phyloP scores from a whole-genome alignment of 2,797 vertebrate species.

The Coranthus polyacanthus region DNA sequence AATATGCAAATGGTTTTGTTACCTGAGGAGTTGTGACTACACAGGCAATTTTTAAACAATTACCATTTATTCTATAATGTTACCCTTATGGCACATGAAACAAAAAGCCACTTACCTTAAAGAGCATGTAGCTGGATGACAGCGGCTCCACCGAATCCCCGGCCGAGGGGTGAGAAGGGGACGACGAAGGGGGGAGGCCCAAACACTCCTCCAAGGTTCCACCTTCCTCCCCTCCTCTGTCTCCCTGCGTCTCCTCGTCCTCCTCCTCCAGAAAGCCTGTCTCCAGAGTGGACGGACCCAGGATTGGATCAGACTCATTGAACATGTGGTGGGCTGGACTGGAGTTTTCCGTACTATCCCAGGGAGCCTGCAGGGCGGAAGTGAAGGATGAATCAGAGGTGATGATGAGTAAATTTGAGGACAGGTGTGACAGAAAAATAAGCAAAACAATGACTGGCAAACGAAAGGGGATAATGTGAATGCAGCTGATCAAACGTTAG shows the following conservation, averaged over 20 bases:
- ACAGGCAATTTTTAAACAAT: background rate
- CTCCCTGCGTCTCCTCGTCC: slow-evolving; percentile 79
- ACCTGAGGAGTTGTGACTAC: background rate
- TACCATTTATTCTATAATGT: background rate
- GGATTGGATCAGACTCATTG: slow-evolving; percentile 85
- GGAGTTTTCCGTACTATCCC: slow-evolving; percentile 85
- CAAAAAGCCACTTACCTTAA: slow-evolving; percentile 75
- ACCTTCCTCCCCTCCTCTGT: slow-evolving; percentile 71
- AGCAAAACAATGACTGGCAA: too few relatives aligned
- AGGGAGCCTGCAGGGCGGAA: slow-evolving; percentile 75
- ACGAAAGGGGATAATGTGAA: too few relatives aligned
- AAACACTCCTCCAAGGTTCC: slow-evolving; percentile 85
- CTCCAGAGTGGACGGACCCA: slow-evolving; percentile 83
- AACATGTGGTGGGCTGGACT: slow-evolving; percentile 86
- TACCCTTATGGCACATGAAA: background rate
- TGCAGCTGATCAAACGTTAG: too few relatives aligned
- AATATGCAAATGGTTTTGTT: background rate
- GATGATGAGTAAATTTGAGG: too few relatives aligned
- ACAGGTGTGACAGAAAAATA: background rate
- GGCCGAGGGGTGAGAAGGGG: slow-evolving; percentile 77
- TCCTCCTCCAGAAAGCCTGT: slow-evolving; percentile 84
- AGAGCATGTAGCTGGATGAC: slow-evolving; percentile 85
- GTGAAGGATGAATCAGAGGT: background rate
- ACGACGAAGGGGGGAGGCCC: slow-evolving; percentile 84
- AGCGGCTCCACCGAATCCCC: slow-evolving; percentile 83